Base-by-base conservation (phyloP, 1,140 invertebrate species). In the Venturia canescens region DNA sequence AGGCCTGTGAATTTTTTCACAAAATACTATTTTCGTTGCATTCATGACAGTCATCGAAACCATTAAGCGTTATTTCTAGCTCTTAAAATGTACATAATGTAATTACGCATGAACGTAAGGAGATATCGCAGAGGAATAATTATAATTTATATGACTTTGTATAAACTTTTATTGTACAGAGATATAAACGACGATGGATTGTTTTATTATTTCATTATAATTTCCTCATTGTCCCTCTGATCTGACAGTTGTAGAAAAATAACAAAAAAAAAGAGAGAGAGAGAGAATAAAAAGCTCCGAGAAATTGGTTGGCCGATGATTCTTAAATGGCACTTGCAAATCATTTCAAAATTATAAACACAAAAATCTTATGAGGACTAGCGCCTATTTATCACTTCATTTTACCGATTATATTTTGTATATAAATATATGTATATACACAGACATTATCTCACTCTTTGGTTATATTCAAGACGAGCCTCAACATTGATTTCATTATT, bases 141-240 rank as follows among this genome's bases (percentile, higher is more conserved):
- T 31, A 69, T 69, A 69, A 31, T 69, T 69, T 31, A 69, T 69
- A 31, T 69, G 15, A 31, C 6, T 69, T 69, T 69, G 66, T 79
- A 23, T 79, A 26, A 74, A 74, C 50, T 69, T 67, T 23, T 79
- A 70, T 74, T 74, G 67, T 69, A 79, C 66, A 53, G n/a, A 70
- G 29, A 79, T 70, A 70, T 69, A 70, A 79, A 69, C n/a, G 26
- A 48, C 70, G 38, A 79, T 70, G 27, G 13, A 69, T 31, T 69
- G 15, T 69, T 69, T 31, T 9, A 0, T 31, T 31, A 31, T 69
- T 69, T 15, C 31, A 69, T 34, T 27, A 69, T 29, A 31, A 69
- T 31, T 69, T 69, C 16, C 29, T 31, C 27, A 31, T 69, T 31
- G n/a, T 31, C 29, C 66, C 16, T 69, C 27, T 15, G 31, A 31